Evolutionary conservation across 2,113 vertebrate species (phyloP).

Genomic region (Danio rerio): GRCz12tu NC_133192.1:55570501-55571000

Average conservation of each 20-base stretch:
- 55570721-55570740: conserved; percentile 97
- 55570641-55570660: conserved; percentile 87
- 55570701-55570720: conserved; percentile 98
- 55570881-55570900: conserved; percentile 97
- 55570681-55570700: conserved; percentile 92
- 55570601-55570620: no score
- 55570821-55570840: not conserved
- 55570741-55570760: conserved; percentile 97
- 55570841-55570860: not conserved
- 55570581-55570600: no score
- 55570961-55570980: conserved; percentile 90
- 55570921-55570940: conserved; percentile 92
- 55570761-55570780: conserved; percentile 98
- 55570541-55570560: conserved; percentile 97
- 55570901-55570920: conserved; percentile 97
- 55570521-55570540: conserved; percentile 98
- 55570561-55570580: conserved; percentile 79
- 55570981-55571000: conserved; percentile 86
- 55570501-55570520: conserved; percentile 99
- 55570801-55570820: not conserved
- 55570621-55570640: no score
- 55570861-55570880: conserved; percentile 91
- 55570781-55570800: conserved; percentile 97
- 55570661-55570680: conserved; percentile 92
- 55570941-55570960: conserved; percentile 92